Conservation (phyloP, 2,888 invertebrate genomes). For the Aspidiotus rigidus region DNA sequence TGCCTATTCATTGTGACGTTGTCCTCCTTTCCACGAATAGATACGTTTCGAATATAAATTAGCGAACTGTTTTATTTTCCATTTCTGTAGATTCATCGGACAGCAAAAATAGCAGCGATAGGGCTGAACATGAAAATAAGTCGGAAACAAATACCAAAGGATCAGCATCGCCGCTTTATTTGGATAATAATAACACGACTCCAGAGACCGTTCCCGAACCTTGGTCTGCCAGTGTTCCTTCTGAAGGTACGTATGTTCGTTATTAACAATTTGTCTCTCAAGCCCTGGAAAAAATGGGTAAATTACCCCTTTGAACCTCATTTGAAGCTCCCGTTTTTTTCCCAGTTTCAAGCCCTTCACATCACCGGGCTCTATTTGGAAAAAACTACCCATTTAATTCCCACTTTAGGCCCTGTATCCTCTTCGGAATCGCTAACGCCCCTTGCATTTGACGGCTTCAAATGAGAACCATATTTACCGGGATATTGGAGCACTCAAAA, state of each 20-base stretch:
- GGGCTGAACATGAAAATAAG: conserved; percentile 13
- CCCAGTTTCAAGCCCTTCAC: conserved; percentile 1
- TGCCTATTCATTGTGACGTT: too few relatives aligned
- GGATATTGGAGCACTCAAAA: too few relatives aligned
- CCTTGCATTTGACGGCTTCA: too few relatives aligned
- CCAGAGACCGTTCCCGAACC: conserved; percentile 8
- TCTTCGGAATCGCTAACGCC: too few relatives aligned
- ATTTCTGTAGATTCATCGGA: conserved; percentile 3
- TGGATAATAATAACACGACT: conserved; percentile 8
- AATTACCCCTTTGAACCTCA: too few relatives aligned
- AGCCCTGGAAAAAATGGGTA: too few relatives aligned
- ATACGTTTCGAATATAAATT: background rate
- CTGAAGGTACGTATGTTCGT: conserved; percentile 2
- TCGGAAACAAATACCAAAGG: conserved; percentile 5
- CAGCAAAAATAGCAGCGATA: conserved; percentile 2
- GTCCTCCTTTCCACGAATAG: too few relatives aligned
- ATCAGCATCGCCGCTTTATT: conserved; percentile 11
- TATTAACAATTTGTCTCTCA: too few relatives aligned
- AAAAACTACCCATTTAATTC: too few relatives aligned
- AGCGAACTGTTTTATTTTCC: background rate
- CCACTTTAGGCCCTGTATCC: too few relatives aligned
- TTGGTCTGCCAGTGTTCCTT: conserved; percentile 11
- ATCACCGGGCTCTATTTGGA: too few relatives aligned
- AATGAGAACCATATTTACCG: too few relatives aligned
- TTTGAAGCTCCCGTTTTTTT: background rate